phyloP scores from a whole-genome alignment of 2,113 vertebrate genomes.

The Orthonyx spaldingii region DNA sequence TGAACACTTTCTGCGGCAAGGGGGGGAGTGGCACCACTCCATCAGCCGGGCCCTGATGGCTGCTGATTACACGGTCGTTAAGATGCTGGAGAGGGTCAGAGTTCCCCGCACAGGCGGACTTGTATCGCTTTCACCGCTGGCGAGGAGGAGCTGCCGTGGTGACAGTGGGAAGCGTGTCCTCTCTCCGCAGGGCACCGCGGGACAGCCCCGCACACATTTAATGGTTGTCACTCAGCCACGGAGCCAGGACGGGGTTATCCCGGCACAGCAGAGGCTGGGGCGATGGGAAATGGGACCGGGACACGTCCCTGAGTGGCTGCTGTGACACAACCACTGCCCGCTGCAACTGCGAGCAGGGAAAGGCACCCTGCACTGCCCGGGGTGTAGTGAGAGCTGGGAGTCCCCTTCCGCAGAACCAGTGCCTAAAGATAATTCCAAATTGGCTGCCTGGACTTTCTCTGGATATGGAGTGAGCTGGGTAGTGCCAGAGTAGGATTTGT shows the following conservation, averaged over 20 bases:
- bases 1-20: rapidly evolving
- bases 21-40: not conserved
- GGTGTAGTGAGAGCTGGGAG: rapidly evolving
- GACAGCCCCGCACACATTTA: rapidly evolving
- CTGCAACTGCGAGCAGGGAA: not conserved
- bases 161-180: not conserved
- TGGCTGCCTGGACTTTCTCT: not conserved
- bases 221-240: not conserved
- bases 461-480: rapidly evolving
- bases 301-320: not conserved
- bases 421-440: not conserved
- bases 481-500: no score
- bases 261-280: not conserved
- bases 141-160: not conserved
- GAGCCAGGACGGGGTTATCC: not conserved
- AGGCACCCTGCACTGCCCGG: not conserved
- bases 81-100: not conserved
- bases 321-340: rapidly evolving
- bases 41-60: not conserved
- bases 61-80: slow-evolving; percentile 12
- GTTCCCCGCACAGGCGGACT: not conserved
- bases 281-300: not conserved
- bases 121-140: not conserved
- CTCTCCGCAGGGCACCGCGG: not conserved
- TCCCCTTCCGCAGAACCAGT: rapidly evolving